Percentiles rank a stretch among this genome's conserved stretches.
Evolutionary conservation across 1,140 invertebrate genomes (phyloP).

Genomic region (Piezodorus guildinii): DNA sequence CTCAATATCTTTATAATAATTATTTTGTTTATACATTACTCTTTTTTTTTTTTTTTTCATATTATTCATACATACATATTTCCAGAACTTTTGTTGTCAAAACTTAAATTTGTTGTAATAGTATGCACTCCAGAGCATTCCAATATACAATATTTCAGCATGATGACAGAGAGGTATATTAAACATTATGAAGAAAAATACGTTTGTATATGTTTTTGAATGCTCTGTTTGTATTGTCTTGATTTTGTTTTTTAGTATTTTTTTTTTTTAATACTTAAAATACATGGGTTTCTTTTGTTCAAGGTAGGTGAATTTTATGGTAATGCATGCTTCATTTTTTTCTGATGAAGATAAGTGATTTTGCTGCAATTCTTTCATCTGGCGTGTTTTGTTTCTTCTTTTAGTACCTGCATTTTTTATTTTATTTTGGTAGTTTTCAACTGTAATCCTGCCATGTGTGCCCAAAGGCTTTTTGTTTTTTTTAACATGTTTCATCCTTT

Average conservation of each 20-base stretch:
- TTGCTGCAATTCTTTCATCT: slow-evolving; percentile 7
- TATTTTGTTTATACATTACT: too few relatives aligned
- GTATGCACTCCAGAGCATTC: slow-evolving; percentile 4
- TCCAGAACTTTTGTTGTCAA: too few relatives aligned
- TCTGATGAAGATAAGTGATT: slow-evolving; percentile 7
- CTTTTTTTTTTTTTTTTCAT: too few relatives aligned
- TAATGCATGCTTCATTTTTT: slow-evolving; percentile 9
- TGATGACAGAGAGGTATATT: neutral
- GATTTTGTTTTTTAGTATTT: slow-evolving; percentile 1
- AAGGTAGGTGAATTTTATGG: slow-evolving; percentile 5
- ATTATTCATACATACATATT: too few relatives aligned
- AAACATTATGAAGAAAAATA: neutral
- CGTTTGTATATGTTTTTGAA: neutral
- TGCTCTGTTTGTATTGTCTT: slow-evolving; percentile 1
- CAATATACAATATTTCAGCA: neutral
- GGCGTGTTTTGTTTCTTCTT: slow-evolving; percentile 3
- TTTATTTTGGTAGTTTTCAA: slow-evolving; percentile 11
- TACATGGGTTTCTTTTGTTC: neutral
- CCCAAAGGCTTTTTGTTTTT: slow-evolving; percentile 2
- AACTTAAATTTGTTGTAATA: neutral
- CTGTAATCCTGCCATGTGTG: slow-evolving; percentile 9
- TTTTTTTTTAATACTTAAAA: neutral
- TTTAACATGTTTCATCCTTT: neutral
- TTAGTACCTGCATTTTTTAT: slow-evolving; percentile 2
- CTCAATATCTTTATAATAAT: too few relatives aligned